Base-by-base conservation (phyloP, 2,888 invertebrate species). In the Pycnomerus fuliginosus region DNA sequence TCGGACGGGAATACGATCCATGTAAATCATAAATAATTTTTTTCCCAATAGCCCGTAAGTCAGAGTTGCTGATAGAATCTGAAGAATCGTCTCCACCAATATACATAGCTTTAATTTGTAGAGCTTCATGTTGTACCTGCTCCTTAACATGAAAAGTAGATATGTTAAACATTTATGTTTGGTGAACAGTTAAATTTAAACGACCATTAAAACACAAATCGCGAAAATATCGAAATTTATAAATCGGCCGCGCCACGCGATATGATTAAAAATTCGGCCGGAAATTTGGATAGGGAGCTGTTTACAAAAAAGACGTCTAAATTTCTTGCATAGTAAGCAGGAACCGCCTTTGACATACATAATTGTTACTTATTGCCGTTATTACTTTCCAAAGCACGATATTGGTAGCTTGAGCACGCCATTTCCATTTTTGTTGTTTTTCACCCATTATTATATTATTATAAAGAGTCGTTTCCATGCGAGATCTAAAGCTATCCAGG, bases 1-100 rank as follows among this genome's bases (percentile, higher is more conserved):
- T 50, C 43, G 56, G 55, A 57, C 58, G 55, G 65, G 63, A 63
- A 67, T 64, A 62, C 66, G 64, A 68, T 68, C 58, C 63, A 56
- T 59, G 62, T 68, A 68, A 68, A 67, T 68, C 67, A 65, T 53
- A 49, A 41, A n/a, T n/a, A n/a, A n/a, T n/a, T 44, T 37, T 32
- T 35, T 41, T 44, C 42, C 35, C 43, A 42, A 34, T 49, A 50
- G 53, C 47, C 43, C 52, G 53, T 59, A 61, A 58, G 51, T 61
- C 56, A 61, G 56, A 40, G 22, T 37, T 43, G 58, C 56, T 58
- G 61, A 61, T 61, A 61, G 61, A 61, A 61, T 59, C 61, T 58
- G 53, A 45, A 37, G 10, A 36, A 29, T 20, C 30, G 14, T 22
- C 33, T 34, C 16, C 40, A 10, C 32, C 15, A 24, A 22, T 28